Evolutionary conservation across 2,113 vertebrate genomes (phyloP).

Genomic region (Tachycineta bicolor): DNA sequence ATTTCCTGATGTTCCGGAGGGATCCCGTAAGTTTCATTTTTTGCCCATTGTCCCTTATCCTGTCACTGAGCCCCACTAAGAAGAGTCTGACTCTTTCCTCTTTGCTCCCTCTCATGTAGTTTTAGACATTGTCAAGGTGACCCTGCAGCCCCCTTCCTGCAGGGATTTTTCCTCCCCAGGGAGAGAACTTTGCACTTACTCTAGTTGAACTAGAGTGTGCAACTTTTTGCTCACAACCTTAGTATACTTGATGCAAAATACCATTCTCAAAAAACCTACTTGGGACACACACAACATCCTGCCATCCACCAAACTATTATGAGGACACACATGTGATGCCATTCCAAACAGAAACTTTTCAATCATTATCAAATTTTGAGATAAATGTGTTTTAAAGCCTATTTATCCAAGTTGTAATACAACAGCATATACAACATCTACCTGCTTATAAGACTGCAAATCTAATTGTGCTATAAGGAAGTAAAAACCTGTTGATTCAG

Average conservation of each 20-base stretch:
- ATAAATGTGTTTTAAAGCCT: background rate
- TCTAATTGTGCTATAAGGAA: background rate
- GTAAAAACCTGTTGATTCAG: background rate
- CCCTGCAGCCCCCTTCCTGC: background rate
- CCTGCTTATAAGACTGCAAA: background rate
- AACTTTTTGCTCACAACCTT: background rate
- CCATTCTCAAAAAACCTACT: background rate
- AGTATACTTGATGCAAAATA: background rate
- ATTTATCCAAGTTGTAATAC: background rate
- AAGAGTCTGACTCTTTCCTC: background rate
- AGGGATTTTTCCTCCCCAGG: background rate
- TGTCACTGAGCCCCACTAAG: background rate
- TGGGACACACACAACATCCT: background rate
- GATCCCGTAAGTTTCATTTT: background rate
- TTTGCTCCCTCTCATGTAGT: background rate
- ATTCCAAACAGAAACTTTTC: background rate
- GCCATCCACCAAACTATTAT: background rate
- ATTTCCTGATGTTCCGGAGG: background rate
- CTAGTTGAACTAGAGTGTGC: background rate
- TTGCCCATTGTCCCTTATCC: background rate
- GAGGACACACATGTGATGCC: background rate
- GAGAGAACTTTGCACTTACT: background rate
- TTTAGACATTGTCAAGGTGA: background rate
- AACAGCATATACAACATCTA: background rate
- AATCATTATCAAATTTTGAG: background rate